These are phyloP conservation scores for Dreissena rostriformis DNA, from an alignment of 1,140 invertebrate genomes.

Conservation along the genomic window DNA sequence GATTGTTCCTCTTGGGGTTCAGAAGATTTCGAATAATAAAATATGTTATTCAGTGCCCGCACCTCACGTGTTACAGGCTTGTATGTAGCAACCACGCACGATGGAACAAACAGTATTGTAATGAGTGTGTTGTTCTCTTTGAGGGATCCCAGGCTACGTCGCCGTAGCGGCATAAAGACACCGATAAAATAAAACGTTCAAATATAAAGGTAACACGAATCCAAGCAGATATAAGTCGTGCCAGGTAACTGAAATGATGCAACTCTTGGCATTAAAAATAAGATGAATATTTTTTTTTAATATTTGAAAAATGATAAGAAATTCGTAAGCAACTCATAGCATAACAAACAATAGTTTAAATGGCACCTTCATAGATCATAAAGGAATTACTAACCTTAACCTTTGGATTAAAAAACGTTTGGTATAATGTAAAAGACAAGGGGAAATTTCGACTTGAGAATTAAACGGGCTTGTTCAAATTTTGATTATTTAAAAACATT, in stretches of 20 bases:
- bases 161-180: slow-evolving; percentile 65
- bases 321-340: too few species aligned
- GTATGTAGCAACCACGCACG: slow-evolving; percentile 58
- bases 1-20: slow-evolving; percentile 21
- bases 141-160: slow-evolving; percentile 47
- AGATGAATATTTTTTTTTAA: too few species aligned
- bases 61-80: slow-evolving; percentile 67
- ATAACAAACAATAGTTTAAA: too few species aligned
- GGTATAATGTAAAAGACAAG: too few species aligned
- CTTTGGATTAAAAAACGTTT: too few species aligned
- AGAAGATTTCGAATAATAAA: slow-evolving; percentile 62
- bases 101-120: slow-evolving; percentile 37
- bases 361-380: too few species aligned
- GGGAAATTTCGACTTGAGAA: too few species aligned
- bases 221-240: slow-evolving; percentile 74
- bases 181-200: slow-evolving; percentile 75
- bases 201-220: slow-evolving; percentile 73
- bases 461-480: too few species aligned
- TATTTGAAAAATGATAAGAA: too few species aligned
- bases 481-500: too few species aligned
- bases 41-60: slow-evolving; percentile 20
- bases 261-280: slow-evolving; percentile 72
- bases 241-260: slow-evolving; percentile 70
- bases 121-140: slow-evolving; percentile 59
- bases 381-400: too few species aligned